Base-by-base conservation (phyloP, 23 tunicate genomes). In the Botrylloides violaceus region DNA sequence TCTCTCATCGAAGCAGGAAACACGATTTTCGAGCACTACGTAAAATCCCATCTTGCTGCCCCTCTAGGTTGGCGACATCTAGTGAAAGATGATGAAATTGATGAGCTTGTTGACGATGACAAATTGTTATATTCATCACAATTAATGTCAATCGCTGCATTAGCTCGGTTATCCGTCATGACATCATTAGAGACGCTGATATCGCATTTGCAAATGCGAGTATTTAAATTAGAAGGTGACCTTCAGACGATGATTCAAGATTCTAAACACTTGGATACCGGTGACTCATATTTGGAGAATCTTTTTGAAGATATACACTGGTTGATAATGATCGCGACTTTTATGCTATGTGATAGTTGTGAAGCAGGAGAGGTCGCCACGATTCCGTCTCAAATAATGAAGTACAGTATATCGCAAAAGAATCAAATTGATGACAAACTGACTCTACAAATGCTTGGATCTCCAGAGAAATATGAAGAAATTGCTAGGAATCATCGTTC, bases 101-200 rank as follows among this genome's bases (percentile, higher is more conserved):
- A 87, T 64, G 95, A 87, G 35, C 37, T 80, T 9, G 95, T 79
- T 20, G 95, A 87, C 26, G 78, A 80, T 60, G 95, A 87, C 36
- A 48, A 61, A 12, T 82, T 75, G 2, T 72, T 65, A 29, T 87
- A 65, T 70, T 66, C 38, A 4, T 70, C 78, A 28, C 95, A 87
- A 31, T 34, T 87, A 32, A 80, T 80, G 72, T 80, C 79, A 2
- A 62, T 87, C 2, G 82, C 82, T 1, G 30, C 49, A 9, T 77
- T 87, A 3, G 82, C 79, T 2, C 43, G 95, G 39, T 30, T 47
- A 3, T 47, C 77, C 15, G 36, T 49, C 0, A 63, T 56, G 24
- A 58, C 56, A 21, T 3, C 63, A n/a, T 19, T 80, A 1, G 86
- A 81, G 9, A 34, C 70, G 32, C 20, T 31, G 3, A 27, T 33